phyloP scores from a whole-genome alignment of 2,888 invertebrate species.

The Pilophorus perplexus region DNA sequence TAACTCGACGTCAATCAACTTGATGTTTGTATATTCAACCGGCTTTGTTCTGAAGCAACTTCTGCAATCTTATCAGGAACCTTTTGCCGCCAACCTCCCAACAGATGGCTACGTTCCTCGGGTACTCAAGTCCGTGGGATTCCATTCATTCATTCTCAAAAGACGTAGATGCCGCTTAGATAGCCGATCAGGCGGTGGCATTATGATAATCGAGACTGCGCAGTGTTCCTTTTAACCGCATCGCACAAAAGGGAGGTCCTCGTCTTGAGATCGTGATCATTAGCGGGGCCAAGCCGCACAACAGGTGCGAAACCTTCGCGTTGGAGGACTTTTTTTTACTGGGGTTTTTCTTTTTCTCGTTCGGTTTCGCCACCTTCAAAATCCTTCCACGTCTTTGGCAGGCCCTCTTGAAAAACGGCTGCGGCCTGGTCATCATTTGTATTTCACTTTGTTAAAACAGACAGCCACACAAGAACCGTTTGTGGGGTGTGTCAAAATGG shows the following conservation, averaged over 20 bases:
- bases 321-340: neutral
- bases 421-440: constrained; percentile 9
- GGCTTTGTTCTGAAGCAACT: no score
- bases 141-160: no score
- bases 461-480: neutral
- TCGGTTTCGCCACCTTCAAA: constrained; percentile 15
- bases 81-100: no score
- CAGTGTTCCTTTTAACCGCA: neutral
- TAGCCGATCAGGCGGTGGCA: no score
- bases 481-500: neutral
- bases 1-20: no score
- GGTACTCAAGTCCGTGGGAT: no score
- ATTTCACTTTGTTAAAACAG: constrained; percentile 10
- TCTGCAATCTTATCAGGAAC: no score
- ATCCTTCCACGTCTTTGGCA: constrained; percentile 7
- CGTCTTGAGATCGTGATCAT: no score
- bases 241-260: neutral
- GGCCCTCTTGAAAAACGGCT: constrained; percentile 22
- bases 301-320: neutral
- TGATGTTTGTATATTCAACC: no score
- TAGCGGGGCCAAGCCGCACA: neutral
- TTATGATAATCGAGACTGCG: no score
- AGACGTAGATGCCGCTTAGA: no score
- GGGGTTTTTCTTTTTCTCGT: neutral
- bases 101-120: no score